phyloP scores from a whole-genome alignment of 92 coral and sea anemone genomes.

The Virgularia gustaviana region DNA sequence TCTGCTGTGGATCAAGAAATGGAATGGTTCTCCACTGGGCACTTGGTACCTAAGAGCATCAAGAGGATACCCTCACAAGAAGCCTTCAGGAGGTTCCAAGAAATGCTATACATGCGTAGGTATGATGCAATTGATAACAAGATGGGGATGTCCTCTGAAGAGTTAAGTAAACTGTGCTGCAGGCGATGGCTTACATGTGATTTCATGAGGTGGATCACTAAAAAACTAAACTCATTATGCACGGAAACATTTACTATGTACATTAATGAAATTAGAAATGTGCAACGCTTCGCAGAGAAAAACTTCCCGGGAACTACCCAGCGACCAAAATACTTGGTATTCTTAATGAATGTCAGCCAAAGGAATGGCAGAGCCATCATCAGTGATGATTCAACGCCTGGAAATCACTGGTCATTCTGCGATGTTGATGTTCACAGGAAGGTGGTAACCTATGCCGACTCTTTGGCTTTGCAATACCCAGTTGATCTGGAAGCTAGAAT shows the following conservation, averaged over 20 bases:
- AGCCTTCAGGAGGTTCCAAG: not conserved
- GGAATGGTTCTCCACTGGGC: conserved; percentile 10
- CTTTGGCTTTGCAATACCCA: conserved; percentile 31
- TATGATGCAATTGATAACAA: not conserved
- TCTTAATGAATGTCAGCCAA: conserved; percentile 4
- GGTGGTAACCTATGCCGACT: conserved; percentile 21
- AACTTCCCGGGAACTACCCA: not conserved
- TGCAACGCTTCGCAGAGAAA: too few species aligned
- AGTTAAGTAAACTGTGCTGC: conserved; percentile 21
- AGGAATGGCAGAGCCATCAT: conserved; percentile 8
- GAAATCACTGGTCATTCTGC: conserved; percentile 27
- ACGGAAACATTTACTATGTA: conserved; percentile 5
- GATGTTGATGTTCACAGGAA: not conserved
- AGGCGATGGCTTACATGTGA: conserved; percentile 34
- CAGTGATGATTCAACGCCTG: conserved; percentile 14
- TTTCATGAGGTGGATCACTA: conserved; percentile 19
- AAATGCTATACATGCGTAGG: not conserved
- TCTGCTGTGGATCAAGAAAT: conserved; percentile 30
- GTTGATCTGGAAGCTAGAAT: not conserved
- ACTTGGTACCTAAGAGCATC: not conserved
- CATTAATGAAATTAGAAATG: not conserved
- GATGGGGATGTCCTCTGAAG: conserved; percentile 2
- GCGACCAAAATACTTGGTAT: not conserved
- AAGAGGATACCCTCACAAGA: not conserved
- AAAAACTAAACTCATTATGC: conserved; percentile 2